Evolutionary conservation across 1,140 invertebrate genomes (phyloP).

Genomic region (Delia radicum): DNA sequence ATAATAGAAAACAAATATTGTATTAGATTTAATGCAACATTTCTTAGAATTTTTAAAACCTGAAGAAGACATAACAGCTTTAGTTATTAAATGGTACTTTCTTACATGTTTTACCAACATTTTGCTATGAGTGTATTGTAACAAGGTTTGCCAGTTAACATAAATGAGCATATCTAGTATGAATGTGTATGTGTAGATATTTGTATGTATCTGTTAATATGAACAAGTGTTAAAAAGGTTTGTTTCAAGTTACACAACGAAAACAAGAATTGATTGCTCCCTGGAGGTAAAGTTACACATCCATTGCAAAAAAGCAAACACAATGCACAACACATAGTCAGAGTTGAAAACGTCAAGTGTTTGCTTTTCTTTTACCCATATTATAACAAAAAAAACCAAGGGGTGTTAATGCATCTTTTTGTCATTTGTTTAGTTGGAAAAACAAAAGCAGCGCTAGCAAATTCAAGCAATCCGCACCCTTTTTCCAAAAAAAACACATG

Average conservation of each 20-base stretch:
- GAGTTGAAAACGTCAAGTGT: not conserved
- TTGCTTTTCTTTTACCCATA: not conserved
- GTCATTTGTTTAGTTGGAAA: not conserved
- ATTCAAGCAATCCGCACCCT: not conserved
- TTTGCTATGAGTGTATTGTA: too few species aligned
- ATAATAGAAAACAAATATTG: too few species aligned
- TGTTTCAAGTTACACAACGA: not conserved
- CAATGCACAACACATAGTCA: not conserved
- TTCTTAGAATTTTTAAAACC: too few species aligned
- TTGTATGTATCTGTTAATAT: not conserved
- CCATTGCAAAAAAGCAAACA: not conserved
- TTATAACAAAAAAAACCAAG: not conserved
- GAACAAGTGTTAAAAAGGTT: not conserved
- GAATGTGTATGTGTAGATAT: not conserved
- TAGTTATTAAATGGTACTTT: too few species aligned
- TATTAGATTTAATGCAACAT: too few species aligned
- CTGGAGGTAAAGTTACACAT: not conserved
- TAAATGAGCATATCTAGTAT: too few species aligned
- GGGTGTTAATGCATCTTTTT: not conserved
- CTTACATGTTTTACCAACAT: too few species aligned
- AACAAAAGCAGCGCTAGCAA: not conserved
- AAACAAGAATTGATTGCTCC: not conserved
- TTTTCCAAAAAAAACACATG: not conserved
- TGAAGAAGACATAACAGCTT: too few species aligned
- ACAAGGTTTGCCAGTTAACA: too few species aligned